Conservation (phyloP, 1,140 invertebrate species). For the Pachyrhynchus sulphureomaculatus region DNA sequence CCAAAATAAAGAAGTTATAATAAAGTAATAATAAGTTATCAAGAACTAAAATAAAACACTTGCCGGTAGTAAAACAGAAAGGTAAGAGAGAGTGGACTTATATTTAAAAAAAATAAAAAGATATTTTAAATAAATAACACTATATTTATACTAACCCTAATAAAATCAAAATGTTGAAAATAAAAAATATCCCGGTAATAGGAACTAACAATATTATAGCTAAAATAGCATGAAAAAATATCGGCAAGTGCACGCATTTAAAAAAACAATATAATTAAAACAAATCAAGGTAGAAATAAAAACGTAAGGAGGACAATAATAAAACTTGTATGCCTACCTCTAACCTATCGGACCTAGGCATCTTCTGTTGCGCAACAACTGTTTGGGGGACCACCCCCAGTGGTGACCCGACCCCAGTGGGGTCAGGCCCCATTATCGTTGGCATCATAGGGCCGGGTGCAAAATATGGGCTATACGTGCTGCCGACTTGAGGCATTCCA, state of each 20-base stretch:
- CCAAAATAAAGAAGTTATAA: background rate
- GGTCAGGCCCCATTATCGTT: slow-evolving; percentile 79
- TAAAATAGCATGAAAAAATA: too few species aligned
- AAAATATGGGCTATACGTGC: slow-evolving; percentile 85
- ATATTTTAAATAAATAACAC: too few species aligned
- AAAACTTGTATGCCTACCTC: slow-evolving; percentile 71
- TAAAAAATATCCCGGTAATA: background rate
- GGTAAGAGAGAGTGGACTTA: too few species aligned
- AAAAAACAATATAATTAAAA: background rate
- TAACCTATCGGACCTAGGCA: slow-evolving; percentile 91
- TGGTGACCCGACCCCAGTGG: slow-evolving; percentile 64
- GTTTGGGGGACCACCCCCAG: slow-evolving; percentile 80
- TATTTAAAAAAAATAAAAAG: too few species aligned
- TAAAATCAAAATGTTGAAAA: background rate
- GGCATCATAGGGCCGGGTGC: slow-evolving; percentile 85
- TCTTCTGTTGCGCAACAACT: slow-evolving; percentile 85
- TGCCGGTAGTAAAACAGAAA: background rate
- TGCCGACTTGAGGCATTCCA: slow-evolving; percentile 79
- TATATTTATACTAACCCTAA: too few species aligned
- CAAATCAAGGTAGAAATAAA: slow-evolving; percentile 19
- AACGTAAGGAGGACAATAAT: slow-evolving; percentile 6
- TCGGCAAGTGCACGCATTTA: too few species aligned
- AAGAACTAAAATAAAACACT: background rate
- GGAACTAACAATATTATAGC: background rate
- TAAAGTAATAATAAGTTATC: background rate